phyloP scores from a whole-genome alignment of 2,888 invertebrate species.

The Antitype chi region DNA sequence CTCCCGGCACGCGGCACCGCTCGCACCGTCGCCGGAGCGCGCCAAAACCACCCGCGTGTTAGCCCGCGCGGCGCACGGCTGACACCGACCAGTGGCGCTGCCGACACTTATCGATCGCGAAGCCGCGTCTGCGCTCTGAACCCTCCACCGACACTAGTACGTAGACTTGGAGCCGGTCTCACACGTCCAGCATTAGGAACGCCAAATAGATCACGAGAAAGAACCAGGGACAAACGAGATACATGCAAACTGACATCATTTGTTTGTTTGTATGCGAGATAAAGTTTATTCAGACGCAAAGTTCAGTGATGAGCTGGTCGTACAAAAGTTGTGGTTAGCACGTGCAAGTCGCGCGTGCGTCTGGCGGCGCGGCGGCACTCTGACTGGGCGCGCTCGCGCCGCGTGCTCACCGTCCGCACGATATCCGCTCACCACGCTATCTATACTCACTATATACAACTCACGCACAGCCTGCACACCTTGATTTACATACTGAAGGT shows the following conservation, averaged over 20 bases:
- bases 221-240: slow-evolving; percentile 93
- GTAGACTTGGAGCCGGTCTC: slow-evolving; percentile 73
- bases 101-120: slow-evolving; percentile 81
- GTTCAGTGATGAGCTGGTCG: slow-evolving; percentile 83
- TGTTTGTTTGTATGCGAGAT: slow-evolving; percentile 69
- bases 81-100: slow-evolving; percentile 72
- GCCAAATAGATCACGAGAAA: slow-evolving; percentile 92
- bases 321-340: slow-evolving; percentile 75
- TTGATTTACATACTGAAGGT: slow-evolving; percentile 83
- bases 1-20: slow-evolving; percentile 86
- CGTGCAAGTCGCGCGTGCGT: slow-evolving; percentile 89
- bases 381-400: slow-evolving; percentile 90
- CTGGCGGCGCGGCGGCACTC: slow-evolving; percentile 90
- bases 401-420: slow-evolving; percentile 86
- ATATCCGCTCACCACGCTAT: slow-evolving; percentile 86
- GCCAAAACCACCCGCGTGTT: slow-evolving; percentile 81
- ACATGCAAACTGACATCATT: slow-evolving; percentile 91
- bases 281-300: slow-evolving; percentile 72
- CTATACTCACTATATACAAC: slow-evolving; percentile 78
- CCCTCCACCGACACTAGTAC: slow-evolving; percentile 70
- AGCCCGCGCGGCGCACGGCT: slow-evolving; percentile 78
- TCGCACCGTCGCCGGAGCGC: slow-evolving; percentile 82
- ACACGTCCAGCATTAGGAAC: slow-evolving; percentile 92
- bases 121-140: slow-evolving; percentile 85
- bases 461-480: slow-evolving; percentile 83